Base-by-base conservation (phyloP, 2,113 vertebrate genomes). In the Heterotilapia buettikoferi region DNA sequence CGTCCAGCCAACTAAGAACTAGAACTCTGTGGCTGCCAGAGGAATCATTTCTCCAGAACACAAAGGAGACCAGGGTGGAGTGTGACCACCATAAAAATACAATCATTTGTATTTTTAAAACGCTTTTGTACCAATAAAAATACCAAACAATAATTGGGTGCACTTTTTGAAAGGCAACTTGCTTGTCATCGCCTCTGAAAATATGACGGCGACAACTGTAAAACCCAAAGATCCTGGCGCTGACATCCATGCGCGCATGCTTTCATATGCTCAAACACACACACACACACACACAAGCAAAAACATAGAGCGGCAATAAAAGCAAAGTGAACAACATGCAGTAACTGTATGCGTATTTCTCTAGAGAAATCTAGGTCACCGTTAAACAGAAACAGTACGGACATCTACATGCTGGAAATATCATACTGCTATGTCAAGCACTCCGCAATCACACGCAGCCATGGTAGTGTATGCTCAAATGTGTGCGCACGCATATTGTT, bases 101-200 rank as follows among this genome's bases (percentile, higher is more conserved):
- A 92, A 93, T 94, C 89, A 85, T 92, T 95, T 90, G 86, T 95
- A 90, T 92, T 94, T 94, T 91, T 93, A 87, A 89, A 94, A 88
- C 88, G 86, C 56, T 94, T 92, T 85, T 91, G 89, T 90, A 94
- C 90, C 92, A 93, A 94, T 95, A 93, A 95, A 96, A 95, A 94
- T 86, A 92, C 85, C 86, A 89, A 94, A 95, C 90, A 91, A 93
- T 92, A 87, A 93, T 89, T 88, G 89, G 80, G 84, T 21, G 71
- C 80, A 33, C 71, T 92, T 80, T 90, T 9, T 83, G 66, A 92
- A 87, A 88, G 66, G 83, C 89, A 79, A 88, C 84, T 85, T 82
- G 12, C 89, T 92, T 95, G 93, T 95, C 93, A 93, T 91, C 86
- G 6, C 89, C 80, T 90, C 90, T 93, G 88, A 92, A 95, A 92